phyloP scores from a whole-genome alignment of 2,888 invertebrate genomes.

The Eubasilissa splendida region DNA sequence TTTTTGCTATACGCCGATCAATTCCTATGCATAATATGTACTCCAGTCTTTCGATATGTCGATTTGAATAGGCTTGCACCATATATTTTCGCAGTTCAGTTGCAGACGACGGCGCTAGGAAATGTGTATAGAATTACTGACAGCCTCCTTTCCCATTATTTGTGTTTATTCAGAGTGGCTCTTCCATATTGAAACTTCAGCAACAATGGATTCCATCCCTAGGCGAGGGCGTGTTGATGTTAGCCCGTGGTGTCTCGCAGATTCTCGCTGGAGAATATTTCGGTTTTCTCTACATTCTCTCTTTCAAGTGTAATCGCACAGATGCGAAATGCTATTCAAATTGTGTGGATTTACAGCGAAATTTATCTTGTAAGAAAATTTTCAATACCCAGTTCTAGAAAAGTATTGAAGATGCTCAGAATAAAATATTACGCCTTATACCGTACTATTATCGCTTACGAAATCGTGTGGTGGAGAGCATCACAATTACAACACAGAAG shows the following conservation, averaged over 20 bases:
- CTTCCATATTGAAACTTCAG: constrained; percentile 23
- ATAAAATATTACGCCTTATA: too few relatives aligned
- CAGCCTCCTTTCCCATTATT: constrained; percentile 28
- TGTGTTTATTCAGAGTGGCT: constrained; percentile 33
- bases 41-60: too few relatives aligned
- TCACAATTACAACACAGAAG: too few relatives aligned
- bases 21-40: too few relatives aligned
- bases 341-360: background rate
- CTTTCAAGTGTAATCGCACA: constrained; percentile 27
- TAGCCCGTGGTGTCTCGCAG: background rate
- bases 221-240: constrained; percentile 21
- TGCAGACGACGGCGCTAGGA: background rate
- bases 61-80: background rate
- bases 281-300: background rate
- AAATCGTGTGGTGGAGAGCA: too few relatives aligned
- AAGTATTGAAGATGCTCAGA: too few relatives aligned
- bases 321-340: constrained; percentile 8
- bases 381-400: too few relatives aligned
- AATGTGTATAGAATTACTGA: too few relatives aligned
- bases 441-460: too few relatives aligned
- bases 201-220: constrained; percentile 20
- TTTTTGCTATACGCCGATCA: too few relatives aligned
- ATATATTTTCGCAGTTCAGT: constrained; percentile 18
- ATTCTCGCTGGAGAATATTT: background rate
- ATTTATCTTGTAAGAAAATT: too few relatives aligned